These are phyloP conservation scores for Helleia helle DNA, from an alignment of 2,888 invertebrate species.

Conservation along the genomic window DNA sequence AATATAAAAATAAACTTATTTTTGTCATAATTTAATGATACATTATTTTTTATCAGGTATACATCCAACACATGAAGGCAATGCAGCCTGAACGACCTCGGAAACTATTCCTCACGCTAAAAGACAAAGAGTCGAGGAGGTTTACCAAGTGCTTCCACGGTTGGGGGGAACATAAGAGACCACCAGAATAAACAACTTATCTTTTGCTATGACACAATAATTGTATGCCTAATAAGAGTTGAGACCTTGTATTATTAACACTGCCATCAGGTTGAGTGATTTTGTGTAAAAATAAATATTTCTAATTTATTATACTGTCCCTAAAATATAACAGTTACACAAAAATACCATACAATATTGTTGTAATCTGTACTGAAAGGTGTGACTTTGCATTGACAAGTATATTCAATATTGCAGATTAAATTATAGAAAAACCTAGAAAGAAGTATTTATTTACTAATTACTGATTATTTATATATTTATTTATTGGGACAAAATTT, in stretches of 20 bases:
- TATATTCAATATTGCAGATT: too few relatives aligned
- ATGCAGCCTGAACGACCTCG: conserved; percentile 94
- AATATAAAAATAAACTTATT: too few relatives aligned
- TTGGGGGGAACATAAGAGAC: conserved; percentile 92
- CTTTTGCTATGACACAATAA: neutral
- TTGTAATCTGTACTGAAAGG: too few relatives aligned
- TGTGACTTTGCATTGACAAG: too few relatives aligned
- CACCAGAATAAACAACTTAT: conserved; percentile 76
- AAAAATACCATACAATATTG: too few relatives aligned
- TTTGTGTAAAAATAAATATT: neutral
- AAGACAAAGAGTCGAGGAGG: conserved; percentile 94
- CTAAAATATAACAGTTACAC: too few relatives aligned
- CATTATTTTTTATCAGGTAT: conserved; percentile 81
- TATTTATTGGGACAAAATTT: too few relatives aligned
- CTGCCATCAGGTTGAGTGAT: neutral
- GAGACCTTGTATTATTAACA: neutral
- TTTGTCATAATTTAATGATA: too few relatives aligned
- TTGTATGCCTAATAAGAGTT: neutral
- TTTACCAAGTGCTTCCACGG: conserved; percentile 99
- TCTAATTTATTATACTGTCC: too few relatives aligned
- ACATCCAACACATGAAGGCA: conserved; percentile 96
- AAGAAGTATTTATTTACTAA: too few relatives aligned
- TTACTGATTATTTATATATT: too few relatives aligned
- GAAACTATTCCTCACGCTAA: conserved; percentile 94
- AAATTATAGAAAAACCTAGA: too few relatives aligned